Percentiles rank a stretch among this genome's conserved stretches.
Conservation (phyloP, 2,888 invertebrate species). For the Buathra laborator region DNA sequence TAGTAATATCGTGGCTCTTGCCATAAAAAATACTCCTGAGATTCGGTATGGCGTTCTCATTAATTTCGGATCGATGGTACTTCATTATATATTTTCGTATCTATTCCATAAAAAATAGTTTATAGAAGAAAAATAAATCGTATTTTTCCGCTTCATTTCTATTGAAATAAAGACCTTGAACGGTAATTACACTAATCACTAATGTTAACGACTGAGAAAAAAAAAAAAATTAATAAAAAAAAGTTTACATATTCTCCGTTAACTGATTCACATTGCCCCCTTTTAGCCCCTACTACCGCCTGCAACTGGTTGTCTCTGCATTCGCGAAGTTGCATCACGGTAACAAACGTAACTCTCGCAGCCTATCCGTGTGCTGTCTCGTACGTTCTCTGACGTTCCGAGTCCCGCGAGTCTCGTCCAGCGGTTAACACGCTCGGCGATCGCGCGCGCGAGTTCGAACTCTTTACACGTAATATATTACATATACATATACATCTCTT, state of each 20-base stretch:
- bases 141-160: too few species aligned
- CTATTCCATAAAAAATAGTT: too few species aligned
- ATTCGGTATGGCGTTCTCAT: too few species aligned
- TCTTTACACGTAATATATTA: background rate
- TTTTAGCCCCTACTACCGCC: background rate
- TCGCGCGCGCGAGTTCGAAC: conserved; percentile 8
- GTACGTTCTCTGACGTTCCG: conserved; percentile 29
- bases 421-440: conserved; percentile 12
- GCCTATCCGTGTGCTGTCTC: background rate
- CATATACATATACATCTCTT: background rate
- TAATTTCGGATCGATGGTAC: too few species aligned
- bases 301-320: background rate
- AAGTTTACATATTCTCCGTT: background rate
- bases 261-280: background rate
- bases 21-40: too few species aligned
- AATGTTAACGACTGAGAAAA: background rate
- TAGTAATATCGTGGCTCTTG: too few species aligned
- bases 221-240: background rate
- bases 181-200: background rate
- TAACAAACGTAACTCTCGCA: conserved; percentile 18
- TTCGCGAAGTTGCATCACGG: conserved; percentile 32
- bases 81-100: too few species aligned
- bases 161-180: background rate
- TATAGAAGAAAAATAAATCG: too few species aligned
- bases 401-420: conserved; percentile 35